Evolutionary conservation across 2,113 vertebrate genomes (phyloP), one percentile per base, ranked within the genome.

Genomic region (Ictalurus furcatus): DNA sequence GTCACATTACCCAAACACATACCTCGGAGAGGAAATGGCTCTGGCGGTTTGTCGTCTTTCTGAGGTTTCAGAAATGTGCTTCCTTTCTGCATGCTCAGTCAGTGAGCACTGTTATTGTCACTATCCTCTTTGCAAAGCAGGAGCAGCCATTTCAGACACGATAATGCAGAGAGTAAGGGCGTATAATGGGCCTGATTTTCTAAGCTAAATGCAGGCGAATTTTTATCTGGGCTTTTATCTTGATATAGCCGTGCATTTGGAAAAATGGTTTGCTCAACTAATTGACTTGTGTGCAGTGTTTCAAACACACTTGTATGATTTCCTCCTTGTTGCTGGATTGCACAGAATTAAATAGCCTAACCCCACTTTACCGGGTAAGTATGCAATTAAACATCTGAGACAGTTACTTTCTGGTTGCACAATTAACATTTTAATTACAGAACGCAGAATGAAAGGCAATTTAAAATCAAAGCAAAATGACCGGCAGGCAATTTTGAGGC

Each of bases 341-440:
- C 87, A 73, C 91, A 91, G 92, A 93, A 95, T 94, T 93, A 92
- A 94, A 94, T 90, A 90, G 91, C 92, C 90, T 90, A 92, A 93
- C 88, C 88, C 92, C 90, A 92, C 94, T 92, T 92, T 93, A 89
- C 92, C 91, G 90, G 92, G 91, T 93, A 93, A 94, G 94, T 92
- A 92, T 92, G 92, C 93, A 94, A 95, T 93, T 94, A 95, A 93
- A 90, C 93, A 92, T 94, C 90, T 88, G 90, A 94, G 94, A 93
- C 92, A 92, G 92, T 94, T 94, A 92, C 93, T 94, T 93, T 93
- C 94, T 94, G 92, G 88, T 88, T 90, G 71, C 85, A 87, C 93
- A 94, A 95, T 95, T 95, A 94, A 93, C 93, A 92, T 95, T 95
- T 94, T 94, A 96, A 96, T 95, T 95, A 76, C 44, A n/a, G 25